Evolutionary conservation across 2,888 invertebrate species (phyloP).

Genomic region (Kryphioiulus occultus): DNA sequence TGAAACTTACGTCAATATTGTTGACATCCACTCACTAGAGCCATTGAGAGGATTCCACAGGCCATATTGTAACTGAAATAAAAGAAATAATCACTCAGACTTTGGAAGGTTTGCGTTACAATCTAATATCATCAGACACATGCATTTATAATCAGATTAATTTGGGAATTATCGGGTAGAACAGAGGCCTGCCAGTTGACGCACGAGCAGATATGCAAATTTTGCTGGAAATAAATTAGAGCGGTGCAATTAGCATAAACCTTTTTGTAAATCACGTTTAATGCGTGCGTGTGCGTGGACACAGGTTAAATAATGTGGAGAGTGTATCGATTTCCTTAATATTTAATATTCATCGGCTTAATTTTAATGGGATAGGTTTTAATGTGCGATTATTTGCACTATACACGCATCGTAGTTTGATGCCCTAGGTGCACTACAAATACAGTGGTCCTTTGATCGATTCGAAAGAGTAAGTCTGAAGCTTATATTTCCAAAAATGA

Average conservation of each 20-base stretch:
- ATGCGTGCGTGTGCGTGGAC: background rate
- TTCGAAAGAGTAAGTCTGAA: background rate
- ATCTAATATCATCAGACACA: background rate
- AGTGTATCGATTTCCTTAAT: background rate
- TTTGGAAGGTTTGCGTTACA: background rate
- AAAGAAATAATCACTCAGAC: background rate
- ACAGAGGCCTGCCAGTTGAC: background rate
- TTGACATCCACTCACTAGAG: no score
- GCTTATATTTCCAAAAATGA: background rate
- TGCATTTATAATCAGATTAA: slow-evolving; percentile 9
- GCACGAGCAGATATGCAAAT: background rate
- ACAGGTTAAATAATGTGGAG: slow-evolving; percentile 3
- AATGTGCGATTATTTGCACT: slow-evolving; percentile 28
- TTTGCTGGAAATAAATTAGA: background rate
- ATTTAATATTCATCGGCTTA: slow-evolving; percentile 36
- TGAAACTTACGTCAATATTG: no score
- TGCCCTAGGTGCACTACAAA: slow-evolving; percentile 7
- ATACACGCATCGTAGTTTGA: background rate
- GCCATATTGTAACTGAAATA: background rate
- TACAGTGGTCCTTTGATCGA: background rate
- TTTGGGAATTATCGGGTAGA: background rate
- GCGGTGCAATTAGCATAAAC: slow-evolving; percentile 17
- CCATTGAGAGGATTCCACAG: background rate
- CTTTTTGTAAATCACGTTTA: slow-evolving; percentile 19
- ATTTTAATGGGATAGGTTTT: slow-evolving; percentile 39